Conservation (phyloP, 2,888 invertebrate genomes). For the Drosophila quinaria region DNA sequence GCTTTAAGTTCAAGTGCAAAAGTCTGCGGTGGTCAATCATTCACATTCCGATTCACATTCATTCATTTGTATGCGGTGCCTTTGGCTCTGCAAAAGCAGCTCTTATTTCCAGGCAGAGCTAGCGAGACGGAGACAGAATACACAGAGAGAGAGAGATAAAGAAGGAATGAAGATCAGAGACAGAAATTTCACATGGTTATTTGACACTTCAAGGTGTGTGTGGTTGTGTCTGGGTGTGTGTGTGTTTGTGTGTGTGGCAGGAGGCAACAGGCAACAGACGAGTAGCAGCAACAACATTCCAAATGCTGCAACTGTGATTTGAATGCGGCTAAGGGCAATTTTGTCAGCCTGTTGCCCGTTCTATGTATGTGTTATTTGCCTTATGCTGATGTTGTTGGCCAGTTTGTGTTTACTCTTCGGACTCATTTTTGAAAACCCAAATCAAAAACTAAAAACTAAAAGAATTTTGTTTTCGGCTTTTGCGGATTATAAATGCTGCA, state of each 20-base stretch:
- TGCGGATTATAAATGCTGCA: conserved; percentile 68
- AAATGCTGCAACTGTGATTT: conserved; percentile 31
- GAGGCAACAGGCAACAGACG: conserved; percentile 24
- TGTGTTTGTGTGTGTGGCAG: not conserved
- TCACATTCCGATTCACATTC: conserved; percentile 12
- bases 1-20: conserved; percentile 72
- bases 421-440: conserved; percentile 1
- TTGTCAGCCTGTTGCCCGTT: conserved; percentile 14
- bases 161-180: conserved; percentile 8
- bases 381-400: conserved; percentile 7
- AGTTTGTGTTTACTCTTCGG: conserved; percentile 17
- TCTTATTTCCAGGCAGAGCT: conserved; percentile 56
- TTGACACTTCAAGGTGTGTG: conserved; percentile 56
- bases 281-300: conserved; percentile 14
- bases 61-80: conserved; percentile 22
- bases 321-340: conserved; percentile 15
- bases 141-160: conserved; percentile 8
- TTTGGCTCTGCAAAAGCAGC: conserved; percentile 19
- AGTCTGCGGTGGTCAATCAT: conserved; percentile 26
- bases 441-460: conserved; percentile 21
- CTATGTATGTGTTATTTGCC: conserved; percentile 11
- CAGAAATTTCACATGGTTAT: conserved; percentile 39
- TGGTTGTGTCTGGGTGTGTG: not conserved
- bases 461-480: conserved; percentile 24
- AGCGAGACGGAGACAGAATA: conserved; percentile 9